Evolutionary conservation across 2,113 vertebrate genomes (phyloP).

Genomic region (Gnathonemus longibarbis): DNA sequence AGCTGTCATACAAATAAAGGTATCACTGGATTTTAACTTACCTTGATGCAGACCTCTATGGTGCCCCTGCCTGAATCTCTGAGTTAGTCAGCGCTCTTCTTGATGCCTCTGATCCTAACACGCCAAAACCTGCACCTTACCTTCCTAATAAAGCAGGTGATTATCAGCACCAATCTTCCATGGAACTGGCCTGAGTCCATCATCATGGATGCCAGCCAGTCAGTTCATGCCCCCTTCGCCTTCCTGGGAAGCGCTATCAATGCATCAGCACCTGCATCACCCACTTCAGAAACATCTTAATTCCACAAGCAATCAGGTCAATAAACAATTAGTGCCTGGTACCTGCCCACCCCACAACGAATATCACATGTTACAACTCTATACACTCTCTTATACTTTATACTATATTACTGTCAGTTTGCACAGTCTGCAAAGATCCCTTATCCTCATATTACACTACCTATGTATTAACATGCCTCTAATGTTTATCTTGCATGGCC

Average conservation of each 20-base stretch:
- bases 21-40: not conserved
- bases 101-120: not conserved
- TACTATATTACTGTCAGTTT: not conserved
- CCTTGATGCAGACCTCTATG: not conserved
- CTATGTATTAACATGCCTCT: not conserved
- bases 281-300: not conserved
- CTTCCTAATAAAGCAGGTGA: not conserved
- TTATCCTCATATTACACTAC: not conserved
- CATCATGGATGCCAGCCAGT: not conserved
- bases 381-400: not conserved
- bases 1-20: not conserved
- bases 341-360: not conserved
- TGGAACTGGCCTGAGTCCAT: not conserved
- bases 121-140: not conserved
- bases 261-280: not conserved
- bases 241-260: not conserved
- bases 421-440: not conserved
- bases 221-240: not conserved
- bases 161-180: not conserved
- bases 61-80: not conserved
- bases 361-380: fast-evolving
- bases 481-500: not conserved
- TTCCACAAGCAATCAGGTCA: not conserved
- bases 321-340: not conserved
- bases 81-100: not conserved